These are phyloP conservation scores for Gnathonemus echidnorhynchus DNA, from an alignment of 2,113 vertebrate species.

Conservation along the genomic window DNA sequence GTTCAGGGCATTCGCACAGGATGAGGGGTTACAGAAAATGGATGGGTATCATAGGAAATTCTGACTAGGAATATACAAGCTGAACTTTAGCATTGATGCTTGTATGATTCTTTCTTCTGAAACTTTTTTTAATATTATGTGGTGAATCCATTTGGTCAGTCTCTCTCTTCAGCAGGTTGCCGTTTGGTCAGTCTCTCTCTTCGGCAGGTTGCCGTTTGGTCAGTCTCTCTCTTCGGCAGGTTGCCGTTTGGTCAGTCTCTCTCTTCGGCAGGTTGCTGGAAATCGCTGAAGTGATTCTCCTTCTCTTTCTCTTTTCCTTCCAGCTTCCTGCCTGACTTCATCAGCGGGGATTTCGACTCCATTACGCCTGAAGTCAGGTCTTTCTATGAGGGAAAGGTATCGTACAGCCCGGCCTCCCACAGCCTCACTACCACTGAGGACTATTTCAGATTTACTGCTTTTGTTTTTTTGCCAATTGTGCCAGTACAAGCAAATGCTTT, in stretches of 20 bases:
- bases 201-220: too few relatives aligned
- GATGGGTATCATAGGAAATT: not conserved
- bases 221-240: too few relatives aligned
- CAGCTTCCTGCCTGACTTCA: conserved; percentile 92
- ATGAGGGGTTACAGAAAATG: not conserved
- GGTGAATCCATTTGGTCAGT: too few relatives aligned
- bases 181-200: not conserved
- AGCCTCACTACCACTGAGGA: not conserved
- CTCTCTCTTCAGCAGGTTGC: too few relatives aligned
- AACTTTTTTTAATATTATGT: not conserved
- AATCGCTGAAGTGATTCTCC: too few relatives aligned
- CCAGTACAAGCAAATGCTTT: not conserved
- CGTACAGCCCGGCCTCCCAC: not conserved
- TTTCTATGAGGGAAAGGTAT: conserved; percentile 73
- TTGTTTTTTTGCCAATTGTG: not conserved
- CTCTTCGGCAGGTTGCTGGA: too few relatives aligned
- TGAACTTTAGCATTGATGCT: not conserved
- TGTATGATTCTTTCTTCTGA: too few relatives aligned
- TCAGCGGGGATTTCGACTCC: conserved; percentile 97
- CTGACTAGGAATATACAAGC: too few relatives aligned
- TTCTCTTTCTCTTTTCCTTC: not conserved
- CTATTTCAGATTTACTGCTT: not conserved
- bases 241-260: not conserved
- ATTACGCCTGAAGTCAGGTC: conserved; percentile 79
- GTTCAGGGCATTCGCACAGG: not conserved